Evolutionary conservation across 2,797 vertebrate genomes (phyloP).

Genomic region (Delichon dasypus): DNA sequence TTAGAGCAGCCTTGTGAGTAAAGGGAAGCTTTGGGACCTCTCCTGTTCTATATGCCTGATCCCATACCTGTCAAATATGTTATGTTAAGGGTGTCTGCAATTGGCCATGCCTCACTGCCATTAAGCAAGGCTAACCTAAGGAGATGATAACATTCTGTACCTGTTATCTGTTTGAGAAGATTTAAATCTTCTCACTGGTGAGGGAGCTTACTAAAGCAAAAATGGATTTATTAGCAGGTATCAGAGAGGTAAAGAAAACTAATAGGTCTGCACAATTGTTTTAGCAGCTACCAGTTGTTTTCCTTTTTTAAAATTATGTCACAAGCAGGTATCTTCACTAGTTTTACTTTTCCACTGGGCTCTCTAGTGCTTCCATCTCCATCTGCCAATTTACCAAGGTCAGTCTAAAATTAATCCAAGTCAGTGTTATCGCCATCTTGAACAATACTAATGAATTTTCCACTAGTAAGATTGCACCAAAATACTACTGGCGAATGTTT

Average conservation of each 20-base stretch:
- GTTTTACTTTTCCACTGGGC: neutral
- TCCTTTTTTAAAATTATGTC: neutral
- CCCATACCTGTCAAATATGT: slow-evolving; percentile 36
- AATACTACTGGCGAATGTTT: slow-evolving; percentile 17
- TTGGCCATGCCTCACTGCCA: neutral
- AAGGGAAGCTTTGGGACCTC: slow-evolving; percentile 36
- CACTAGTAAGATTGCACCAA: slow-evolving; percentile 9
- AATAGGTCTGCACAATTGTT: neutral
- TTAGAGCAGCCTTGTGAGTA: slow-evolving; percentile 16
- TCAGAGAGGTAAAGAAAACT: neutral
- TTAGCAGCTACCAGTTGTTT: neutral
- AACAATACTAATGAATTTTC: slow-evolving; percentile 36
- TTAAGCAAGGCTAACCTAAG: neutral
- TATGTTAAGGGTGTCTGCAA: neutral
- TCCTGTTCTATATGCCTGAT: neutral
- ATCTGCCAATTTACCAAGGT: neutral
- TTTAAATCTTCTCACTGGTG: neutral
- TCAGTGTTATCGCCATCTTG: neutral
- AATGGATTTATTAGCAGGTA: neutral
- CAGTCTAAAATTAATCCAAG: slow-evolving; percentile 1
- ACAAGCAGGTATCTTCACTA: neutral
- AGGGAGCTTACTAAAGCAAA: neutral
- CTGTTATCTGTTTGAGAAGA: neutral
- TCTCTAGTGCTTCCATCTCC: neutral
- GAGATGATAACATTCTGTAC: neutral